Evolutionary conservation across 2,888 invertebrate genomes (phyloP).

Genomic region (Trilocha varians): DNA sequence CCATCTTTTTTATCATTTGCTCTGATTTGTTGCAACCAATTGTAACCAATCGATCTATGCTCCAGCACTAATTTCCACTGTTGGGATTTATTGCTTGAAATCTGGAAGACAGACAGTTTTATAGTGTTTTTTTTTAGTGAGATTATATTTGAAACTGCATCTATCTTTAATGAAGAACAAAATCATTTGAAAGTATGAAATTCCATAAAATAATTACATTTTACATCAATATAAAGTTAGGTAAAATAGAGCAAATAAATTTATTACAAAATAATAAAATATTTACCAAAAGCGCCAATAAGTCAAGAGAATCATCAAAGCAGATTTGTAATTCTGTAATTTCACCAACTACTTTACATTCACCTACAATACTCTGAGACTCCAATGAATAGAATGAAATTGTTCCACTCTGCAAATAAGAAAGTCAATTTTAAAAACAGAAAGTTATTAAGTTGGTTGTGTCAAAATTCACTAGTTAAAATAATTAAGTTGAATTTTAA

Average conservation of each 20-base stretch:
- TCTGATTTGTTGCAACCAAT: conserved; percentile 73
- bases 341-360: conserved; percentile 76
- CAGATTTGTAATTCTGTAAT: conserved; percentile 79
- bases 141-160: too few relatives aligned
- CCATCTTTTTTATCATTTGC: conserved; percentile 55
- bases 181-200: too few relatives aligned
- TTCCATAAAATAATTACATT: too few relatives aligned
- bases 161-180: too few relatives aligned
- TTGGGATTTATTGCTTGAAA: conserved; percentile 80
- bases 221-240: too few relatives aligned
- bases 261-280: too few relatives aligned
- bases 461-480: background rate
- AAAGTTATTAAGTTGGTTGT: background rate
- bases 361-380: conserved; percentile 78
- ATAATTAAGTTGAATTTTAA: background rate
- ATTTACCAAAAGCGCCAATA: conserved; percentile 60
- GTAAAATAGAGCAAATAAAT: too few relatives aligned
- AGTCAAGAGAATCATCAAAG: conserved; percentile 79
- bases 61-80: conserved; percentile 90
- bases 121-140: background rate
- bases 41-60: conserved; percentile 81
- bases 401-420: conserved; percentile 63
- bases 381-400: conserved; percentile 81
- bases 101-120: conserved; percentile 57
- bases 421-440: background rate